Evolutionary conservation across 2,888 invertebrate genomes (phyloP), one percentile per base, ranked within the genome.

Genomic region (Ceratothoa steindachneri): DNA sequence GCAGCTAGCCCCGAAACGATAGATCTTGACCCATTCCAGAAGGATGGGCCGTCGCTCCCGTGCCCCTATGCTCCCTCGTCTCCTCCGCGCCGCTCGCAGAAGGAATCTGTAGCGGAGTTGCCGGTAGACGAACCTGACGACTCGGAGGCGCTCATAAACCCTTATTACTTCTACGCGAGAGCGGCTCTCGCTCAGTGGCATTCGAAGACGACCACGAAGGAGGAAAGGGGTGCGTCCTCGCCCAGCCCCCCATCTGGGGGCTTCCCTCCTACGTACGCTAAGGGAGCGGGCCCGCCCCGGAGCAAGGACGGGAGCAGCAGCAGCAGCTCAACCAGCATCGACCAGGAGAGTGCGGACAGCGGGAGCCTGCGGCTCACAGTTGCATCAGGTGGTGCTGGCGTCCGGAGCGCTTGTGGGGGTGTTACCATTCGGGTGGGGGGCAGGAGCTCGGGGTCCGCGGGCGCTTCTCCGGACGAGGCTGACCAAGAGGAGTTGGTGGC

Each of bases 171-270:
- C 28, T 78, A 78, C 53, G 78, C 78, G 2, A 75, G 75, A n/a
- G 72, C 78, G 2, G 78, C 78, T 3, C 60, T 78, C n/a, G 78
- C 72, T n/a, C 75, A 75, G 15, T 78, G 78, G 78, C 73, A 78
- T 51, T 67, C 67, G 5, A 66, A 71, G 51, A 66, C 65, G 7
- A 24, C 71, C 19, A n/a, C 7, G 5, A 27, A 52, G 15, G 12
- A 19, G 7, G 19, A 69, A 53, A 29, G 9, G 22, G 52, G 9
- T 29, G 19, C n/a, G 28, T 30, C n/a, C 24, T 30, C 60, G 55
- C 27, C 30, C 24, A 24, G 68, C 19, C 15, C 12, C 7, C n/a
- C 28, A 31, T n/a, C 9, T 55, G 28, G 30, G 30, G 22, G 60
- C 30, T n/a, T n/a, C n/a, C n/a, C n/a, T n/a, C n/a, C n/a, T n/a